Conservation (phyloP, 2,113 vertebrate genomes). For the Taurulus bubalis region DNA sequence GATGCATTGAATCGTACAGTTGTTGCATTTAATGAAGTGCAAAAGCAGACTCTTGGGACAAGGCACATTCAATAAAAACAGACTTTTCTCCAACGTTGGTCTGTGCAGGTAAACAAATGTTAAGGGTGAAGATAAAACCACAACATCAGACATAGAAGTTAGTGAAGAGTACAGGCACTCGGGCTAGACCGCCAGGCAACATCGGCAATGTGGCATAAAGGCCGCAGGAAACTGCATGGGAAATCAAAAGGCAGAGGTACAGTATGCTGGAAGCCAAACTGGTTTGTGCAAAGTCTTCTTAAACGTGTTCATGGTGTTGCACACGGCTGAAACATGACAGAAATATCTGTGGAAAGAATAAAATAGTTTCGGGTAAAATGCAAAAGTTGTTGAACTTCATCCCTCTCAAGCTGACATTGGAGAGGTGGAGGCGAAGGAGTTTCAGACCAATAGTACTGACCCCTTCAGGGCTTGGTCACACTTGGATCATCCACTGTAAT, state of each 20-base stretch:
- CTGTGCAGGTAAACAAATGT: conserved; percentile 8
- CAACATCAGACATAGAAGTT: neutral
- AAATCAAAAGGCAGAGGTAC: neutral
- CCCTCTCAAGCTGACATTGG: neutral
- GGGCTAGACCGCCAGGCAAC: neutral
- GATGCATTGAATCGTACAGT: conserved; percentile 16
- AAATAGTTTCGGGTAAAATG: neutral
- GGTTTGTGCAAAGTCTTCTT: neutral
- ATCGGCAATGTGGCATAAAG: neutral
- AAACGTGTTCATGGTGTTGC: neutral
- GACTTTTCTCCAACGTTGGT: conserved; percentile 18
- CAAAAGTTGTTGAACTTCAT: neutral
- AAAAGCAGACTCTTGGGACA: conserved; percentile 24
- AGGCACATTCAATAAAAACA: conserved; percentile 28
- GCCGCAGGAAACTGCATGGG: neutral
- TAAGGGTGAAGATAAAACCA: neutral
- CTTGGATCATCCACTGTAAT: neutral
- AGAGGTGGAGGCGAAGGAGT: neutral
- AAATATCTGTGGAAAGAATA: conserved; percentile 1
- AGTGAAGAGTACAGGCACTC: neutral
- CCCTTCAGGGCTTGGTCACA: neutral
- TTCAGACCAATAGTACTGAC: neutral
- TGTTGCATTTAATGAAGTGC: conserved; percentile 42
- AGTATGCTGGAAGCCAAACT: neutral
- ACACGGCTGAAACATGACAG: neutral